Conservation (phyloP, 1,140 invertebrate species). For the Drosophila malerkotliana region DNA sequence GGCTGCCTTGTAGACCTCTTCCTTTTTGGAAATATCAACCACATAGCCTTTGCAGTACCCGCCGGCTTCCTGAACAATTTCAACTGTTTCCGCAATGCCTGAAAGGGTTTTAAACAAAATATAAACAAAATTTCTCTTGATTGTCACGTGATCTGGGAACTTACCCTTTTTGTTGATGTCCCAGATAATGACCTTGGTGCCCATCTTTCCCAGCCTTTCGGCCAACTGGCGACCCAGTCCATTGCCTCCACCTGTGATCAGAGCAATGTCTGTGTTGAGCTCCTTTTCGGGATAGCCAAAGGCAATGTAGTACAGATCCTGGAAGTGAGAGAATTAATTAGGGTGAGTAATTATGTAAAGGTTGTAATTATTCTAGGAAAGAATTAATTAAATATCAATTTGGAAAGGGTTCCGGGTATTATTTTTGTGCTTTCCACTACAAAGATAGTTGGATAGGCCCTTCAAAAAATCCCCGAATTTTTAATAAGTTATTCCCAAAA, state of each 20-base stretch:
- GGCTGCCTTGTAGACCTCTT: conserved; percentile 93
- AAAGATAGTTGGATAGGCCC: neutral
- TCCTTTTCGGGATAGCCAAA: conserved; percentile 86
- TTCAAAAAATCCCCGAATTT: neutral
- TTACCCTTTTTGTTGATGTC: conserved; percentile 94
- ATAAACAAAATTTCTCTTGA: neutral
- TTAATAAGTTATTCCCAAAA: neutral
- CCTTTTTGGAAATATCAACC: conserved; percentile 92
- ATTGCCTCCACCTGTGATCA: conserved; percentile 95
- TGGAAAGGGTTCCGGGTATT: neutral
- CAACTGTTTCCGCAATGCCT: conserved; percentile 91
- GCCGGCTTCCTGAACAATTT: conserved; percentile 88
- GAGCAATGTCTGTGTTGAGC: conserved; percentile 89
- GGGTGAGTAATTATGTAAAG: conserved; percentile 4
- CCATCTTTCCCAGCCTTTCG: conserved; percentile 90
- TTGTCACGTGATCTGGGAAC: conserved; percentile 41
- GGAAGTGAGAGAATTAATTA: conserved; percentile 40
- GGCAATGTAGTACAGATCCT: conserved; percentile 85
- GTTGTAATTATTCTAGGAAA: conserved; percentile 25
- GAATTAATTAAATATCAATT: conserved; percentile 28
- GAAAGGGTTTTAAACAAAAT: conserved; percentile 24
- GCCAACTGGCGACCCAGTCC: conserved; percentile 95
- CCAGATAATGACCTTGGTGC: conserved; percentile 93
- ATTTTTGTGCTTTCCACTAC: neutral
- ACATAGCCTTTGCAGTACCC: conserved; percentile 90